Percentiles rank a stretch among this genome's conserved stretches.
phyloP scores from a whole-genome alignment of 2,797 vertebrate species.

The Pantherophis alleghaniensis region DNA sequence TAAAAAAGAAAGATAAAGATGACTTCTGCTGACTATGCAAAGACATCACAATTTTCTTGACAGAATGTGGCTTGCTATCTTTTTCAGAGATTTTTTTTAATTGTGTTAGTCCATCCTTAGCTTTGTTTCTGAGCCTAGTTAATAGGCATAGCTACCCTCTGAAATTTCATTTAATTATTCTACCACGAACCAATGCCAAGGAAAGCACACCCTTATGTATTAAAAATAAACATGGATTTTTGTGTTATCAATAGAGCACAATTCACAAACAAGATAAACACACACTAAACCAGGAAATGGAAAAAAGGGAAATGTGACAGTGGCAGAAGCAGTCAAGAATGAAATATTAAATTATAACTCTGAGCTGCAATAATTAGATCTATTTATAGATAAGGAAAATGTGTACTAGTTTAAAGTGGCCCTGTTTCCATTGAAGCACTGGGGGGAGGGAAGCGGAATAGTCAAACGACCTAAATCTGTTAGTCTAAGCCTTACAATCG shows the following conservation, averaged over 20 bases:
- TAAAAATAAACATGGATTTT: not conserved
- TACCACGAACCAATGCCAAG: not conserved
- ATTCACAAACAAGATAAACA: not conserved
- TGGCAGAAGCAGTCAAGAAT: not conserved
- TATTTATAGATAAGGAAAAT: not conserved
- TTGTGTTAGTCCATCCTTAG: not conserved
- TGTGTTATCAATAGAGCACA: not conserved
- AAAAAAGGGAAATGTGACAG: not conserved
- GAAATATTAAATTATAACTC: not conserved
- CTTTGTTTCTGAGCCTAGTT: not conserved
- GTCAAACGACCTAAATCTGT: not conserved
- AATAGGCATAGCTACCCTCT: not conserved
- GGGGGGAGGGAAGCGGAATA: not conserved
- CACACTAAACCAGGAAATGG: not conserved
- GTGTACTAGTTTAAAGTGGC: not conserved
- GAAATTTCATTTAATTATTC: not conserved
- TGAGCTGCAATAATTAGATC: not conserved
- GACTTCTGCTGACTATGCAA: not conserved
- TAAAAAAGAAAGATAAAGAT: not conserved
- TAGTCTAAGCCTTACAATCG: not conserved
- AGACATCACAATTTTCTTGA: not conserved
- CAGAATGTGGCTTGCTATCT: not conserved
- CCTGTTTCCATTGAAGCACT: not conserved
- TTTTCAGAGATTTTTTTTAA: not conserved
- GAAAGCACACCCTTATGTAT: not conserved